These are phyloP conservation scores for Styela clava DNA, from an alignment of 23 tunicate genomes.

Conservation along the genomic window DNA sequence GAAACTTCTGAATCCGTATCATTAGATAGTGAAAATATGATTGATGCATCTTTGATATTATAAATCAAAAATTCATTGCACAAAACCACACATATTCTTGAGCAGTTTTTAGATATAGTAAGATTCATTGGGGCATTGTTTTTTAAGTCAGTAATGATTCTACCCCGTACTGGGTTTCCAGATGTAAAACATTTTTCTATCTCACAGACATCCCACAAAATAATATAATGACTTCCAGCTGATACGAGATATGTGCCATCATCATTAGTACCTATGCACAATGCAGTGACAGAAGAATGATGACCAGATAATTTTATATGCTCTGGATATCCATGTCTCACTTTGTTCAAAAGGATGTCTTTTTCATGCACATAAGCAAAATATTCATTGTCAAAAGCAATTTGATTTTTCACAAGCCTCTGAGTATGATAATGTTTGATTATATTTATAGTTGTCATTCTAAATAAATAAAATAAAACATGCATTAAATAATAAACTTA, in stretches of 20 bases:
- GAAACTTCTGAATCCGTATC: background rate
- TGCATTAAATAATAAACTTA: no score
- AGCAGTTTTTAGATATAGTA: background rate
- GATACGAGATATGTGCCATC: background rate
- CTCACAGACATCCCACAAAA: background rate
- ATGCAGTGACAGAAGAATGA: conserved; percentile 6
- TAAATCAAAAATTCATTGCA: background rate
- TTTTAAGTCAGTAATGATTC: background rate
- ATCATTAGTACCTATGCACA: background rate
- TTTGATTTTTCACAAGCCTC: background rate
- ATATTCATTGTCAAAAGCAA: background rate
- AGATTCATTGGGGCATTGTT: background rate
- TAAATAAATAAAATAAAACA: background rate
- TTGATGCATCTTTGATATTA: background rate
- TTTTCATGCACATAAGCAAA: background rate
- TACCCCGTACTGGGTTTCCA: background rate
- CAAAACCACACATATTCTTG: background rate
- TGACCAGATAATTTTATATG: conserved; percentile 1
- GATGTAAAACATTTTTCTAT: background rate
- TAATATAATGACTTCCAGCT: conserved; percentile 7
- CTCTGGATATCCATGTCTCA: background rate
- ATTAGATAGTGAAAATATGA: background rate
- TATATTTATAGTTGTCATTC: background rate
- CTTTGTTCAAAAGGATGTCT: background rate
- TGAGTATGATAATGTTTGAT: background rate